Evolutionary conservation across 2,888 invertebrate species (phyloP).

Genomic region (Aphodius sticticus): DNA sequence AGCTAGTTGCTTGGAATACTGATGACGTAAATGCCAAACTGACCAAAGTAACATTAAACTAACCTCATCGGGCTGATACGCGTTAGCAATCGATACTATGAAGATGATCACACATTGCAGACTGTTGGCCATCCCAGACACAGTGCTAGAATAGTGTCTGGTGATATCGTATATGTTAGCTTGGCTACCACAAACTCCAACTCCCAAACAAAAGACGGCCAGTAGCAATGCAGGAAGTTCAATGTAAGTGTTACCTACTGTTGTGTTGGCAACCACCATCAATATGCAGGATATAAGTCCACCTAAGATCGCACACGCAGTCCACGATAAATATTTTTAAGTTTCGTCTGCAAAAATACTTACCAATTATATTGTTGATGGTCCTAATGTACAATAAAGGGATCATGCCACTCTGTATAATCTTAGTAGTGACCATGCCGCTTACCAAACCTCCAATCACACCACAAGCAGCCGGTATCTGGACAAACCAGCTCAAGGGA

Average conservation of each 20-base stretch:
- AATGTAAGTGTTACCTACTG: not conserved
- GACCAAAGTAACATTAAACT: not conserved
- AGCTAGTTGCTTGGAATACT: no score
- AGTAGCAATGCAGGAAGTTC: not conserved
- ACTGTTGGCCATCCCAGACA: constrained; percentile 4
- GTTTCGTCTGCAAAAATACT: not conserved
- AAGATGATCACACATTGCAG: not conserved
- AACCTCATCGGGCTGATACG: not conserved
- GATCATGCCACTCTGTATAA: not conserved
- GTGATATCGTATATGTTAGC: constrained; percentile 17
- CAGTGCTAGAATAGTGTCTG: constrained; percentile 6
- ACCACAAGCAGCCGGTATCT: not conserved
- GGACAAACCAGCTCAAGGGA: not conserved
- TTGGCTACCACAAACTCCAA: not conserved
- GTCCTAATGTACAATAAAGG: not conserved
- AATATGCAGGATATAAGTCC: not conserved
- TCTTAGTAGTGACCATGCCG: not conserved
- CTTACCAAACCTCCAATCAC: not conserved
- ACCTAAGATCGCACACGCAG: not conserved
- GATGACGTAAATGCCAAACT: no score
- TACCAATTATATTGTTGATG: not conserved
- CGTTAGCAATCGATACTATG: not conserved
- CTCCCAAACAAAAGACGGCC: not conserved
- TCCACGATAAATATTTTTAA: not conserved
- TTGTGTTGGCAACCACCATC: not conserved